phyloP scores from a whole-genome alignment of 1,140 invertebrate species.

The Cotesia glomerata region DNA sequence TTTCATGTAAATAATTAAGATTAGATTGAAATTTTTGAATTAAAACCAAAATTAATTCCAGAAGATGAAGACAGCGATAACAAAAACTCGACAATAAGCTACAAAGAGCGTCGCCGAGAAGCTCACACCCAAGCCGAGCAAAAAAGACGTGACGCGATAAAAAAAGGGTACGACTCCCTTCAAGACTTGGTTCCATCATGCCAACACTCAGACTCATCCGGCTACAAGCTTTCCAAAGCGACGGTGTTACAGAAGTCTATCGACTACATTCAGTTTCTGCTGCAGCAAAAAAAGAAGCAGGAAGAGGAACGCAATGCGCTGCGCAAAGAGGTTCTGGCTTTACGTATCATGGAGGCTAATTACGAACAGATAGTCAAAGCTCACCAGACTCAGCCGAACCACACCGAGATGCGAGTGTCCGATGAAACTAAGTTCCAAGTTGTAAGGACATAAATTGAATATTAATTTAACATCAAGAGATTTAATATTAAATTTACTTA shows the following conservation, averaged over 20 bases:
- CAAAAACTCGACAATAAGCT: conserved; percentile 80
- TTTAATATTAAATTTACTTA: background rate
- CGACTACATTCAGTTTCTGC: conserved; percentile 88
- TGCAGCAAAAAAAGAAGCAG: conserved; percentile 91
- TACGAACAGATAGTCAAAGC: conserved; percentile 96
- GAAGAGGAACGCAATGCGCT: conserved; percentile 90
- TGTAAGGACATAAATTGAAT: conserved; percentile 65
- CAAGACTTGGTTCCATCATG: conserved; percentile 93
- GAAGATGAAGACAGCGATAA: conserved; percentile 92
- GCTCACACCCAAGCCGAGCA: conserved; percentile 98
- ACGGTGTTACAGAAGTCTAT: conserved; percentile 92
- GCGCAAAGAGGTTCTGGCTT: conserved; percentile 93
- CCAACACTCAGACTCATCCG: conserved; percentile 80
- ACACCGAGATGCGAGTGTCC: conserved; percentile 84
- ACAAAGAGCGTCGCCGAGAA: conserved; percentile 91
- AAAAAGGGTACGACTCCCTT: conserved; percentile 91
- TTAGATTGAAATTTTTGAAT: background rate
- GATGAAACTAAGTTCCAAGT: conserved; percentile 97
- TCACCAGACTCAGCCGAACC: conserved; percentile 90
- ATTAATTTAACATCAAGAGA: background rate
- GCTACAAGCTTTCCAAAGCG: conserved; percentile 96
- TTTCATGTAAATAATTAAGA: background rate
- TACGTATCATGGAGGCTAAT: conserved; percentile 91
- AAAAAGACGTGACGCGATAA: conserved; percentile 95
- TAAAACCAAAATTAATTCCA: conserved; percentile 43